These are phyloP conservation scores for Sarcophilus harrisii DNA, from an alignment of 2,797 vertebrate genomes.

Conservation along the genomic window DNA sequence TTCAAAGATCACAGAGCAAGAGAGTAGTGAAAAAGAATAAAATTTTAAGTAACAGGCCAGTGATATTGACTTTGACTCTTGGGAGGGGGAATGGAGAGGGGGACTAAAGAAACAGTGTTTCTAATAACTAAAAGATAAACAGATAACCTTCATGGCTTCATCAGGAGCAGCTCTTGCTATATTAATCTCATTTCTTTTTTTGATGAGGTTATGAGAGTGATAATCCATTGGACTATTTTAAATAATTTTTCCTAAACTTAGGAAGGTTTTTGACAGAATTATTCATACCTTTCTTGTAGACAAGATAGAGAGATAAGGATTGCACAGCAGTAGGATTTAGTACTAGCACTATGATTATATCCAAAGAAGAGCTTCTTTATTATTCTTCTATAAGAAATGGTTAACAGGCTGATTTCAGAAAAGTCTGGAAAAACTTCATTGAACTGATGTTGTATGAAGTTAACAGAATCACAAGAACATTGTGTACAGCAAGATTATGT, in stretches of 20 bases:
- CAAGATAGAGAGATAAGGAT: not conserved
- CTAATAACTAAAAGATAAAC: not conserved
- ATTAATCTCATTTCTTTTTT: not conserved
- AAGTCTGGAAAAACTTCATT: too few relatives aligned
- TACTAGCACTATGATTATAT: not conserved
- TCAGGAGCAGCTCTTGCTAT: not conserved
- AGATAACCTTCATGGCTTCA: not conserved
- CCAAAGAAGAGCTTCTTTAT: not conserved
- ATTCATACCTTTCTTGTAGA: not conserved
- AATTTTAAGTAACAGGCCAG: not conserved
- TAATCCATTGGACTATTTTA: not conserved
- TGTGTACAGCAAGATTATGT: too few relatives aligned
- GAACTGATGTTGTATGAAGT: too few relatives aligned
- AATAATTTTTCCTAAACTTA: not conserved
- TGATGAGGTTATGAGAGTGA: not conserved
- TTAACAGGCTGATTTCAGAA: too few relatives aligned
- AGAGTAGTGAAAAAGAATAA: not conserved
- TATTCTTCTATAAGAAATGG: too few relatives aligned
- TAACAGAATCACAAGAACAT: too few relatives aligned
- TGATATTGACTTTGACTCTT: not conserved
- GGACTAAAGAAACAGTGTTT: not conserved
- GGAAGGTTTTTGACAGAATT: not conserved
- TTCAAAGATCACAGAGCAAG: not conserved
- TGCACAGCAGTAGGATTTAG: not conserved
- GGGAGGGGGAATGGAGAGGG: not conserved